Evolutionary conservation across 2,888 invertebrate genomes (phyloP).

Genomic region (Drosophila percnosoma): DNA sequence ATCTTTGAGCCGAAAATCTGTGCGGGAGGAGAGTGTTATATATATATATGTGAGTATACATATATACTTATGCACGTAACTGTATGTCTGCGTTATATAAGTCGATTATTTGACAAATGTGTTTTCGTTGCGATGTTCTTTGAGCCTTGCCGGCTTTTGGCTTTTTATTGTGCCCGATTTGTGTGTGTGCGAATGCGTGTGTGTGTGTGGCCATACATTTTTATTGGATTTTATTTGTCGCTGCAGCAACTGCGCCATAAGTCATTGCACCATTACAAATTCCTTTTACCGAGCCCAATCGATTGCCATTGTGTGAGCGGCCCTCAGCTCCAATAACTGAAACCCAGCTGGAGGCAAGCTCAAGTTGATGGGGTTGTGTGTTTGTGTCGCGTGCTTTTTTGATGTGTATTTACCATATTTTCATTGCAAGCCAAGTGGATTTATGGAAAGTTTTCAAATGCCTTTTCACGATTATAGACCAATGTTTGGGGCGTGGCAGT

Average conservation of each 20-base stretch:
- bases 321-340: conserved; percentile 13
- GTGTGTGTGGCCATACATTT: conserved; percentile 37
- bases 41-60: not conserved
- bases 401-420: conserved; percentile 40
- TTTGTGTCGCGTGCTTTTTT: conserved; percentile 56
- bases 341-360: conserved; percentile 21
- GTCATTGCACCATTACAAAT: conserved; percentile 79
- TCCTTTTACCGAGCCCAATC: conserved; percentile 64
- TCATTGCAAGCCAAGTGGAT: conserved; percentile 60
- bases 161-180: conserved; percentile 9
- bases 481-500: conserved; percentile 28
- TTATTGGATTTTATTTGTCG: conserved; percentile 61
- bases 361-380: conserved; percentile 14
- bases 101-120: conserved; percentile 68
- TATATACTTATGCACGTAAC: not conserved
- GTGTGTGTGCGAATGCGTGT: not conserved
- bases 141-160: conserved; percentile 9
- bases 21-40: not conserved
- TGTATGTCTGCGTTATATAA: conserved; percentile 10
- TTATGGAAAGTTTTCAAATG: conserved; percentile 69
- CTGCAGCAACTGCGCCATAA: conserved; percentile 63
- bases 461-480: conserved; percentile 43
- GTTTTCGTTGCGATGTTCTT: conserved; percentile 19
- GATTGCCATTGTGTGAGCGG: conserved; percentile 63
- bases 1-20: conserved; percentile 16